Conservation (phyloP, 2,113 vertebrate genomes). For the Calidris pugnax region DNA sequence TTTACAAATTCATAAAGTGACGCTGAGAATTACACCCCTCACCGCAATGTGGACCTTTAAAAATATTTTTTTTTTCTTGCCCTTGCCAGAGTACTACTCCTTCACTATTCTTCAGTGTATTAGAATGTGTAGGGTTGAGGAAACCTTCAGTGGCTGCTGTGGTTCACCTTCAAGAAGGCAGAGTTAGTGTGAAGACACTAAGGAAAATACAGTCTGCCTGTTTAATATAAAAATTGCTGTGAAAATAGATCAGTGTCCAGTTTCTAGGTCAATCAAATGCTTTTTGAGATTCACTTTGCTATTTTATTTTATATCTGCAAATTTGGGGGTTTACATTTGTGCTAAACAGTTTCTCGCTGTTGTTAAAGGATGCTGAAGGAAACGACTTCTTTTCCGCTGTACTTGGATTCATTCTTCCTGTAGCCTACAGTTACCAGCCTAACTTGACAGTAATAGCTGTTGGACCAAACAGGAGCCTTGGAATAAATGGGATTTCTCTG, state of each 20-base stretch:
- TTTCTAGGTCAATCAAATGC: not conserved
- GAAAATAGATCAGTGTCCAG: not conserved
- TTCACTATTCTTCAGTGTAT: not conserved
- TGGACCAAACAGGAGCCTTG: constrained; percentile 64
- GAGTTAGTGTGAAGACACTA: not conserved
- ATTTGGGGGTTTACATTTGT: not conserved
- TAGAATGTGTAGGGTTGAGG: not conserved
- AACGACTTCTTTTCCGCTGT: constrained; percentile 77
- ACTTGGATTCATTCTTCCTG: constrained; percentile 84
- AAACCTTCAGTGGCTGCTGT: not conserved
- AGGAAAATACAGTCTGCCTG: not conserved
- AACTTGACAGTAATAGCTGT: constrained; percentile 79
- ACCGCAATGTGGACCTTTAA: not conserved
- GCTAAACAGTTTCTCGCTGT: not conserved
- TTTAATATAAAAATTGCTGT: not conserved
- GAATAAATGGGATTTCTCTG: constrained; percentile 74
- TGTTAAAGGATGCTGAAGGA: constrained; percentile 68
- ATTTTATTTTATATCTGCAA: not conserved
- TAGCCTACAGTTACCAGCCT: constrained; percentile 87
- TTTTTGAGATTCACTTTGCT: not conserved
- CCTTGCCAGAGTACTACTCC: not conserved
- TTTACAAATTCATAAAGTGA: not conserved
- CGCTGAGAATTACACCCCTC: not conserved
- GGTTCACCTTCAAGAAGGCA: not conserved
- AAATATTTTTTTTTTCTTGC: not conserved